A percentile compares a stretch with the other conserved stretches of the same genome.
These are phyloP conservation scores for Apocrypta bakeri DNA, from an alignment of 1,140 invertebrate genomes.

Conservation along the genomic window DNA sequence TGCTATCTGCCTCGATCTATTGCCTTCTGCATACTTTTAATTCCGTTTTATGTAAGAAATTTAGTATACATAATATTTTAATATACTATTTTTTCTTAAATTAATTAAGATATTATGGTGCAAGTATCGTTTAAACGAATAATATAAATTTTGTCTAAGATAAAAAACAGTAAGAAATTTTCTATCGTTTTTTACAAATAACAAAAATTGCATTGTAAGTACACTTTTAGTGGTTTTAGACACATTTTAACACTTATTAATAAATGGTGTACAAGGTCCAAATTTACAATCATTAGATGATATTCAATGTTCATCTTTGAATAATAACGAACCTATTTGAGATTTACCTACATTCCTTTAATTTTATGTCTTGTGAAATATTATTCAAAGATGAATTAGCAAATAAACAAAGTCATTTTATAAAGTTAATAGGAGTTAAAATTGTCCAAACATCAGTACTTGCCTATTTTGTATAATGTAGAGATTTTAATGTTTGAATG, in stretches of 20 bases:
- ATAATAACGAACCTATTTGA: conserved; percentile 34
- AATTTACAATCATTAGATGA: conserved; percentile 28
- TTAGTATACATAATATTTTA: conserved; percentile 7
- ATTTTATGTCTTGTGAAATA: conserved; percentile 23
- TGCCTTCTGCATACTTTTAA: background rate
- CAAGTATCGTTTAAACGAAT: conserved; percentile 21
- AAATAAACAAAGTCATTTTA: conserved; percentile 6
- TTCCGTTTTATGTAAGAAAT: background rate
- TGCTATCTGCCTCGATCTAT: conserved; percentile 5
- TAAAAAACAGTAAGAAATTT: background rate
- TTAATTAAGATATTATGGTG: background rate
- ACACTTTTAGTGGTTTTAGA: conserved; percentile 19
- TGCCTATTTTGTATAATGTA: conserved; percentile 41
- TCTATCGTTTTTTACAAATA: conserved; percentile 32
- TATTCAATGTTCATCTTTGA: conserved; percentile 34
- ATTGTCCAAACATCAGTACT: conserved; percentile 29
- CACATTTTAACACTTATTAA: conserved; percentile 38
- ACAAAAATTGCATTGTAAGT: conserved; percentile 28
- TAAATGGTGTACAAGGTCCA: background rate
- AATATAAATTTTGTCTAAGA: conserved; percentile 24
- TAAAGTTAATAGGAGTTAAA: conserved; percentile 28
- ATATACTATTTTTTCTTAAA: conserved; percentile 25
- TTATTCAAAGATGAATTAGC: conserved; percentile 25
- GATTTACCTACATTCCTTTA: conserved; percentile 35
- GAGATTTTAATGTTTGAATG: conserved; percentile 16